These are phyloP conservation scores for Echinometra lucunter DNA, from an alignment of 53 echinoderm and acorn worm species.

Conservation along the genomic window DNA sequence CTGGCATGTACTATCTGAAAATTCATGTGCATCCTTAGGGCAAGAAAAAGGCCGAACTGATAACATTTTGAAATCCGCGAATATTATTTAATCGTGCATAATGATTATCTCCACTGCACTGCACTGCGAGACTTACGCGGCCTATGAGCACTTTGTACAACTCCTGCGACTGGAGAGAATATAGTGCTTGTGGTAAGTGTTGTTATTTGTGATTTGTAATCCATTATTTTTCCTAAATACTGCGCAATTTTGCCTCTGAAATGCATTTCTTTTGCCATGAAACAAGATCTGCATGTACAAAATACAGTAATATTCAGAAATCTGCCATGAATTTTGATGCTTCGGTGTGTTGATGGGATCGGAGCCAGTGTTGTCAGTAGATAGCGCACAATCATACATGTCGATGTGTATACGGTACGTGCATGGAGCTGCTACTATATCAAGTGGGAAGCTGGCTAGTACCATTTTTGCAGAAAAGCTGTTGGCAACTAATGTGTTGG, in stretches of 20 bases:
- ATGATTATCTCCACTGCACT: neutral
- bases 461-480: no score
- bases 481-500: no score
- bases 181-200: constrained; percentile 32
- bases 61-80: constrained; percentile 7
- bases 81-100: constrained; percentile 11
- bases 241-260: neutral
- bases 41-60: neutral
- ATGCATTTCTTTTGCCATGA: neutral
- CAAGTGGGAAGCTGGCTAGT: no score
- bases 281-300: neutral
- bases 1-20: neutral
- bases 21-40: neutral
- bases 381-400: no score
- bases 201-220: neutral
- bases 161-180: neutral
- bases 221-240: neutral
- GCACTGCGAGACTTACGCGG: constrained; percentile 9
- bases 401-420: no score
- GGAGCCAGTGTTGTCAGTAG: no score
- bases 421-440: no score
- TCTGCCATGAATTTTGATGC: neutral
- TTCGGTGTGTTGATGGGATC: neutral
- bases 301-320: neutral
- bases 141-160: constrained; percentile 21